Base-by-base conservation (phyloP, 2,888 invertebrate species). In the Acrocera orbiculus region DNA sequence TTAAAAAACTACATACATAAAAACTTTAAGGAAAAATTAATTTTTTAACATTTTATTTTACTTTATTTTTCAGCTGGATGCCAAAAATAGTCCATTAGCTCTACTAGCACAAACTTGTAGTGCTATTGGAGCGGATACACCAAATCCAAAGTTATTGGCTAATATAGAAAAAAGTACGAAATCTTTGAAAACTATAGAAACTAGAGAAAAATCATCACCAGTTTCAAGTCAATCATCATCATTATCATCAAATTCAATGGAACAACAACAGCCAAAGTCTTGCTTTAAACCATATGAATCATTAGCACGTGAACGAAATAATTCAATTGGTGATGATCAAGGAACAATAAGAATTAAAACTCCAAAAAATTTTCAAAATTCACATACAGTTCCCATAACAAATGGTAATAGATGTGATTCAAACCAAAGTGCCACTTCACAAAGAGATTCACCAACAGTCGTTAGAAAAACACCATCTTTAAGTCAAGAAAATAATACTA, bases 41-140 rank as follows among this genome's bases (percentile, higher is more conserved):
- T 2, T 3, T 27, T 14, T 10, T 27, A 27, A 27, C 6, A 2
- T 26, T 15, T 30, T 29, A 20, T 35, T 19, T 41, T 43, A 44
- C 46, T 58, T 65, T 58, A 66, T 64, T 60, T 80, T 80, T 45
- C 77, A 93, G 93, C 69, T 92, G 73, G 93, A 93, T 65, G 87
- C 90, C 44, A 93, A 92, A 69, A 92, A 93, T 66, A 92, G 90
- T 65, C 95, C 95, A 13, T 65, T 95, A 60, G 93, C 93, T 30
- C 67, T 95, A 40, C 66, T 95, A 49, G 93, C 93, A 33, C 92
- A 93, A 62, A 95, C 95, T 34, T 95, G 95, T 68, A 93, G 90
- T 59, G 92, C 90, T 54, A 95, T 95, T 52, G 95, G 92, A 42
- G 77, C 83, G 5, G 92, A 92, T 61, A 69, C 80, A 16, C 77